Evolutionary conservation across 1,140 invertebrate genomes (phyloP), one percentile per base, ranked within the genome.

Genomic region (Drosophila saltans): DNA sequence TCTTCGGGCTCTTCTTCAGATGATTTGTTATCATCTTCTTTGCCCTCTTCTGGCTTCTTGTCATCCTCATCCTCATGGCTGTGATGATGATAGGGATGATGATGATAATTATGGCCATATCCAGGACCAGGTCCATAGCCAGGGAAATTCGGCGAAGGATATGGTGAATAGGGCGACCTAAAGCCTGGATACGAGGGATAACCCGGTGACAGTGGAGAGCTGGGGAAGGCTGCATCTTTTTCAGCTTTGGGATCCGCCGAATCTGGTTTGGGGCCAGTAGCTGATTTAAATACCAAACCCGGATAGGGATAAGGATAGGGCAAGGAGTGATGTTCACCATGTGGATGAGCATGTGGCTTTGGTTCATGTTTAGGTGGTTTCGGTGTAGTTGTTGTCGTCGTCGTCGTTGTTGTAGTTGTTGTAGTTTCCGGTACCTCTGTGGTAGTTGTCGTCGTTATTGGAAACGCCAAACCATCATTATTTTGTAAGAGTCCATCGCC

Each of bases 391-490:
- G 79, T 75, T 16, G 73, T 78, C 2, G 62, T 62, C 4, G 78
- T 69, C 1, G 79, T 77, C 0, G 72, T 69, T 2, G 65, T 58
- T 6, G 73, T 33, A 2, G 66, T 67, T 1, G 78, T 81, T 3
- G 66, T 82, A 5, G 80, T 82, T 43, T 83, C 57, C 7, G 73
- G 69, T 39, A 77, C 68, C 2, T 61, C 61, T 40, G 45, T 59
- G 4, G 73, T 59, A 3, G 73, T 69, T 3, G 72, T 66, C 3
- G 75, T 82, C 2, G 83, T 77, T 24, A 80, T 65, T 3, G 75
- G 64, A 6, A 57, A 24, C 5, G 72, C 66, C 1, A 30, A 33
- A n/a, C 11, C 67, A 33, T 28, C 36, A 16, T 56, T 58, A 6
- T 45, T 33, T 6, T 72, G n/a, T 0, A 11, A 52, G n/a, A 71